Base-by-base conservation (phyloP, 1,140 invertebrate species). In the Pinna nobilis region DNA sequence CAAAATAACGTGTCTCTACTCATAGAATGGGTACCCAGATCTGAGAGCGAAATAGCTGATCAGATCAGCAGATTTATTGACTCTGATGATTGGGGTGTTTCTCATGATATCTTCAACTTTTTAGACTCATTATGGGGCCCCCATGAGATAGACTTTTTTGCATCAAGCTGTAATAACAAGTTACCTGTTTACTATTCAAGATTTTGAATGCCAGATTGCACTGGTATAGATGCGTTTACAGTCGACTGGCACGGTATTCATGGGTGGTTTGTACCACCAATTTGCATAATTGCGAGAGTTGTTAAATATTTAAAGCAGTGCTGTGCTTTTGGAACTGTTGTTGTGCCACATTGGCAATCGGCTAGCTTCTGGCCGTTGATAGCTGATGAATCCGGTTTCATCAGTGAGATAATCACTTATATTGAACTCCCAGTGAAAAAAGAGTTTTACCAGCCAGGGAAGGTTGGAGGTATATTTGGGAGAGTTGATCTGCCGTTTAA, bases 11-110 rank as follows among this genome's bases (percentile, higher is more conserved):
- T 71, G n/a, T 44, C 63, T 7, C 28, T 68, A 32, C 39, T 61
- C 37, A 60, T 71, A 50, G 74, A 76, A 71, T 74, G 64, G 55
- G 53, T 67, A 18, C 71, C 64, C 18, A 74, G 71, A 41, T 6
- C 28, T 1, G 20, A 68, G 25, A 74, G 67, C 47, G 63, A 74
- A 33, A 50, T 44, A 51, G 64, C 70, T 37, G 70, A 72, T 72
- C 60, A 33, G 49, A 20, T 72, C 23, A 72, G 61, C 28, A 23
- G 63, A 11, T 13, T 50, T 6, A 28, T 60, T 13, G 64, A 74
- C 47, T 39, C n/a, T 4, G 64, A 67, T 32, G 47, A 72, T 66
- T 66, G 61, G 39, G 23, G 35, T 18, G 63, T 65, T 3, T 25
- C 55, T 11, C 3, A n/a, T 1, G 6, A 20, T 33, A 47, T 72